Evolutionary conservation across 2,113 vertebrate species (phyloP).

Genomic region (Tichodroma muraria): DNA sequence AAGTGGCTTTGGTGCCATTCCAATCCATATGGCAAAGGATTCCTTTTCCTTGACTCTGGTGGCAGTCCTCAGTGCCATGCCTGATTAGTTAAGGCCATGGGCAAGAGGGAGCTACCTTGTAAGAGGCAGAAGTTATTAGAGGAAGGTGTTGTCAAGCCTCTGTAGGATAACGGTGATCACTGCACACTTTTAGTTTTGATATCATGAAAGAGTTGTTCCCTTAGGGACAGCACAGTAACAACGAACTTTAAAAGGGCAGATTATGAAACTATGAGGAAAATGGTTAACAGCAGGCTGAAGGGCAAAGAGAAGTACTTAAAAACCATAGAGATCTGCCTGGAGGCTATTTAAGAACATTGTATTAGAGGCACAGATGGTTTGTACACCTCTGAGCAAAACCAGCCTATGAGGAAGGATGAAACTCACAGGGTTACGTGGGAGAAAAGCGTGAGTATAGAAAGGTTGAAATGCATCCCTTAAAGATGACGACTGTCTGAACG

Average conservation of each 20-base stretch:
- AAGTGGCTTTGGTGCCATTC: constrained; percentile 18
- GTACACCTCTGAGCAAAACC: constrained; percentile 56
- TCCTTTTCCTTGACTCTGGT: not conserved
- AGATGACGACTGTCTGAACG: not conserved
- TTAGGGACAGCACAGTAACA: constrained; percentile 38
- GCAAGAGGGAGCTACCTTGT: constrained; percentile 9
- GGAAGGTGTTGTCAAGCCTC: constrained; percentile 17
- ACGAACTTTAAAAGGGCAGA: constrained; percentile 46
- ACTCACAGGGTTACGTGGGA: constrained; percentile 16
- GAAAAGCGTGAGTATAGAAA: not conserved
- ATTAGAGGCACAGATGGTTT: constrained; percentile 66
- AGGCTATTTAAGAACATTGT: constrained; percentile 55
- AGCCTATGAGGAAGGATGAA: not conserved
- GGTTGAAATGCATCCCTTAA: not conserved
- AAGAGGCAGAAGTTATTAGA: constrained; percentile 26
- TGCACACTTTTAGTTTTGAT: constrained; percentile 30
- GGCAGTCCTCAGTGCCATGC: not conserved
- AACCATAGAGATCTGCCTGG: constrained; percentile 48
- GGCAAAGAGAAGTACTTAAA: constrained; percentile 52
- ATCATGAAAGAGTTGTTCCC: constrained; percentile 39
- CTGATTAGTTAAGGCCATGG: constrained; percentile 13
- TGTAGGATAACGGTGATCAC: constrained; percentile 1
- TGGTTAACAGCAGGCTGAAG: constrained; percentile 62
- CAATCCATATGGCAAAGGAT: constrained; percentile 21
- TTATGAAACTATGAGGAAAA: constrained; percentile 47